phyloP scores from a whole-genome alignment of 2,113 vertebrate species.

The Phylloscopus trochilus region DNA sequence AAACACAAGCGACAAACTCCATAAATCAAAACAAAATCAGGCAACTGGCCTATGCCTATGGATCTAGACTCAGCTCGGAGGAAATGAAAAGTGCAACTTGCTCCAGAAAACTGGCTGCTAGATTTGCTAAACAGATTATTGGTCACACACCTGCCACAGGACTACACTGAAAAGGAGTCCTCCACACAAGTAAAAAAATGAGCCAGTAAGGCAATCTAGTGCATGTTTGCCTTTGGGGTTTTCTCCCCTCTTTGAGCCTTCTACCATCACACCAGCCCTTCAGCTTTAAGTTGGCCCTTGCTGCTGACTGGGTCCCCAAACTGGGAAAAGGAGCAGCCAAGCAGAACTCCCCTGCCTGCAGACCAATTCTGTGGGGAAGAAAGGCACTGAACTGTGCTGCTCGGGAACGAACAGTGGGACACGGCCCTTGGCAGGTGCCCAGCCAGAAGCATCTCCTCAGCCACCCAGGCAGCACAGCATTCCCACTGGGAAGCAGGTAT shows the following conservation, averaged over 20 bases:
- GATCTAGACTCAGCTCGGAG: background rate
- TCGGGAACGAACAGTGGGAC: background rate
- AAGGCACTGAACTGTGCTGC: background rate
- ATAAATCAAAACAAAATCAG: background rate
- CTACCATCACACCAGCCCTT: background rate
- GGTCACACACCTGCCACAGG: background rate
- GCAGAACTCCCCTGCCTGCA: background rate
- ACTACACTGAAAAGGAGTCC: background rate
- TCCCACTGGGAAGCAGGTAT: background rate
- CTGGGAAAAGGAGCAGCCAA: background rate
- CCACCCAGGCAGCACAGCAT: too few relatives aligned
- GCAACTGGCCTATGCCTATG: background rate
- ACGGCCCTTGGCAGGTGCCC: rapidly evolving
- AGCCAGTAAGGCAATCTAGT: background rate
- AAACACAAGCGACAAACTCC: background rate
- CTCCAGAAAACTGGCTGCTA: background rate
- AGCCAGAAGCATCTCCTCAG: background rate
- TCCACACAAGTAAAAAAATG: background rate
- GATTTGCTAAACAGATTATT: background rate
- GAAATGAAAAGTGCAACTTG: background rate
- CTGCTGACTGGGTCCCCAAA: background rate
- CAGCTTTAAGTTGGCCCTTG: background rate
- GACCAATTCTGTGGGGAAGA: background rate
- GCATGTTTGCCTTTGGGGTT: background rate
- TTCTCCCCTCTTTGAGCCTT: background rate